Conservation (phyloP, 2,888 invertebrate genomes). For the Maniola hyperantus region DNA sequence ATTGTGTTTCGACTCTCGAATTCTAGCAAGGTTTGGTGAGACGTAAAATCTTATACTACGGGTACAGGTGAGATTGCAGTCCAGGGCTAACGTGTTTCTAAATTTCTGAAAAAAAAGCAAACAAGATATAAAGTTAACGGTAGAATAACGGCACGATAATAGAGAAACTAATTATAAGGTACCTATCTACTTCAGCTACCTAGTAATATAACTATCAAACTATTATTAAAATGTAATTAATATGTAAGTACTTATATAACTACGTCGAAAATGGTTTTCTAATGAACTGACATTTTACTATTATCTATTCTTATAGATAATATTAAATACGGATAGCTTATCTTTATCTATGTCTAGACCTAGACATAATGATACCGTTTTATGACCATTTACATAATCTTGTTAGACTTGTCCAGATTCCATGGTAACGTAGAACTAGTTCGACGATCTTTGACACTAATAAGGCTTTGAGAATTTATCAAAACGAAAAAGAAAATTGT, state of each 20-base stretch:
- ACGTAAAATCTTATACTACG: too few relatives aligned
- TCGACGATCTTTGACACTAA: not conserved
- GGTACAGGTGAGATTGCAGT: too few relatives aligned
- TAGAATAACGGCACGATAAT: not conserved
- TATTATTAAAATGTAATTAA: not conserved
- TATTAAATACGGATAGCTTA: not conserved
- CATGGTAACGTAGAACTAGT: not conserved
- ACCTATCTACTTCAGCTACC: too few relatives aligned
- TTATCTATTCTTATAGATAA: not conserved
- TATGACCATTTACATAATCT: slow-evolving; percentile 15
- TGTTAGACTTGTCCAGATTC: slow-evolving; percentile 14
- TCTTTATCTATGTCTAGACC: slow-evolving; percentile 8
- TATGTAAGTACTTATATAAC: not conserved
- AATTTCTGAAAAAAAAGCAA: too few relatives aligned
- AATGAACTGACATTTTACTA: not conserved
- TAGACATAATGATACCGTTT: slow-evolving; percentile 5
- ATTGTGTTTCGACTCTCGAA: too few relatives aligned
- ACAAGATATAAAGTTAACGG: not conserved
- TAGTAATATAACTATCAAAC: not conserved
- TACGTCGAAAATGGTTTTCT: not conserved
- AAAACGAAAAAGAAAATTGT: too few relatives aligned
- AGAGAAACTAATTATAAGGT: not conserved
- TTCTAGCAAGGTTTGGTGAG: too few relatives aligned
- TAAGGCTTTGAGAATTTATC: not conserved
- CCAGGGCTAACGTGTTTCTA: too few relatives aligned